Evolutionary conservation across 1,140 invertebrate genomes (phyloP).

Genomic region (Lordiphosa stackelbergi): DNA sequence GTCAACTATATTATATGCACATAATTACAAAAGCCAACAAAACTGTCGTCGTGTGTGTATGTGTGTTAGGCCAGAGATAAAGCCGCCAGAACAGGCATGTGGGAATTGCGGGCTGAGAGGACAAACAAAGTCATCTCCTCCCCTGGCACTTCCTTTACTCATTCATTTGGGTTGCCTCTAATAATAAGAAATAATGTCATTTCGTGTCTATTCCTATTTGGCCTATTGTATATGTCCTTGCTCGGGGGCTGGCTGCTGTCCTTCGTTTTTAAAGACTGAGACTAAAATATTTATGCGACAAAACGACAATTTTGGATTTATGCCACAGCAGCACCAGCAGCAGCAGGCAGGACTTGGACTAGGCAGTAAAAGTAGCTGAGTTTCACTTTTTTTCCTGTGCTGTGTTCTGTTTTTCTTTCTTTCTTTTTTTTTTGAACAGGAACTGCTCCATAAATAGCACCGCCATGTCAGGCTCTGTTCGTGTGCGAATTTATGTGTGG

Average conservation of each 20-base stretch:
- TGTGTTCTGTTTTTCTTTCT: slow-evolving; percentile 17
- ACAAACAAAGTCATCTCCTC: slow-evolving; percentile 33
- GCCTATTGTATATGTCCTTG: slow-evolving; percentile 54
- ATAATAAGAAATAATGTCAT: slow-evolving; percentile 74
- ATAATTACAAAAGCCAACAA: slow-evolving; percentile 72
- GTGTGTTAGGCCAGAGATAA: slow-evolving; percentile 60
- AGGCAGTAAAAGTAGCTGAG: slow-evolving; percentile 50
- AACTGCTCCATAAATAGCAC: slow-evolving; percentile 69
- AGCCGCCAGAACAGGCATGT: slow-evolving; percentile 71
- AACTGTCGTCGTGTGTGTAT: slow-evolving; percentile 23
- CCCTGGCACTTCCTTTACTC: slow-evolving; percentile 39
- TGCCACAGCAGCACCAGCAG: slow-evolving; percentile 19
- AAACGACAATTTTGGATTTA: slow-evolving; percentile 74
- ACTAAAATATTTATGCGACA: slow-evolving; percentile 75
- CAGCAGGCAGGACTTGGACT: not conserved
- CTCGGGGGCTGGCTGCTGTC: not conserved
- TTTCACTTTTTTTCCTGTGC: slow-evolving; percentile 46
- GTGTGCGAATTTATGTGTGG: slow-evolving; percentile 62
- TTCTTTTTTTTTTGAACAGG: slow-evolving; percentile 49
- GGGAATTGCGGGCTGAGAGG: slow-evolving; percentile 47
- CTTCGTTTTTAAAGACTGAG: slow-evolving; percentile 34
- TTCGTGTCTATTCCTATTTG: slow-evolving; percentile 39
- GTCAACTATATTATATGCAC: slow-evolving; percentile 72
- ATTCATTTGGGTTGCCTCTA: slow-evolving; percentile 67
- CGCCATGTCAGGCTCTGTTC: slow-evolving; percentile 46